phyloP scores from a whole-genome alignment of 2,113 vertebrate species.

The Odobenus rosmarus region DNA sequence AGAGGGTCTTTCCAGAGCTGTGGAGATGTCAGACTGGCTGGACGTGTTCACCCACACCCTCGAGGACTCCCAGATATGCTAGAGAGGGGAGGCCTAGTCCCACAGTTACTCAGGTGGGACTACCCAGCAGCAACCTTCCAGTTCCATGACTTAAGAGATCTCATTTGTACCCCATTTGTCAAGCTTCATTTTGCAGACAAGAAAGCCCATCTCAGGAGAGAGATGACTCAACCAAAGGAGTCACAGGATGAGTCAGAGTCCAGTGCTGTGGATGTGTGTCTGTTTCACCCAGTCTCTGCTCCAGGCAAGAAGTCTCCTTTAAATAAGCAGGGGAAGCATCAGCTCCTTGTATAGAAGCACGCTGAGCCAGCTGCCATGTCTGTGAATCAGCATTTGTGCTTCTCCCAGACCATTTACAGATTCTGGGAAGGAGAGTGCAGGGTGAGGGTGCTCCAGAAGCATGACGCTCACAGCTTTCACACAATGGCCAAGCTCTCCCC shows the following conservation, averaged over 20 bases:
- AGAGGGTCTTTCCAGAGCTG: background rate
- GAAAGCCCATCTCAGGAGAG: background rate
- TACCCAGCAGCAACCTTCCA: background rate
- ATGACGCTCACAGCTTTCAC: background rate
- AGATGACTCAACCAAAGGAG: conserved; percentile 7
- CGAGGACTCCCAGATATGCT: background rate
- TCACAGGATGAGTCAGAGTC: background rate
- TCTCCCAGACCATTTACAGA: background rate
- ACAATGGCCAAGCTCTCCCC: background rate
- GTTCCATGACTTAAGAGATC: background rate
- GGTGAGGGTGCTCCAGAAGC: background rate
- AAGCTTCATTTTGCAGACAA: conserved; percentile 1
- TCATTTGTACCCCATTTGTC: conserved; percentile 29
- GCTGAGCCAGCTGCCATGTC: background rate
- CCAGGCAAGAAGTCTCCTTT: background rate
- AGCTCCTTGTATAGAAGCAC: background rate
- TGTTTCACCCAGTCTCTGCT: background rate
- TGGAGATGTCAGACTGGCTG: background rate
- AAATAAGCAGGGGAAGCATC: background rate
- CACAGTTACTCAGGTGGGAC: background rate
- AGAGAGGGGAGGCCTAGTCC: background rate
- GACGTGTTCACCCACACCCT: background rate
- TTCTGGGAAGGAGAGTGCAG: background rate
- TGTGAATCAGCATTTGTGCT: background rate
- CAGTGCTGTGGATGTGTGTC: background rate